Percentiles rank a stretch among this genome's conserved stretches.
Conservation (phyloP, 1,140 invertebrate species). For the Trichomalopsis sarcophagae region DNA sequence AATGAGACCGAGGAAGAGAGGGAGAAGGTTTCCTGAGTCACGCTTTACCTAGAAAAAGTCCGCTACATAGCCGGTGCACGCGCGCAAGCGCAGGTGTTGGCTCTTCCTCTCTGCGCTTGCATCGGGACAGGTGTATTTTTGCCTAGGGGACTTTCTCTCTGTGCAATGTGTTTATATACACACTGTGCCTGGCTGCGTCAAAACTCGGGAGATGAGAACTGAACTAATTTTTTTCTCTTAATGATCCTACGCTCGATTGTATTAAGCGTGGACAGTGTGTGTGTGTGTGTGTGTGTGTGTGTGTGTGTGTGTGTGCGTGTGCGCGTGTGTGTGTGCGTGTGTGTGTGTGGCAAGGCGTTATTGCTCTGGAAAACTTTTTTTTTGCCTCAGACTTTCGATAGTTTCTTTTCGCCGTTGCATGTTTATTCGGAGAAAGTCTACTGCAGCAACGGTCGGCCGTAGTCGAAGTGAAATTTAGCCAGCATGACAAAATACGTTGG, state of each 20-base stretch:
- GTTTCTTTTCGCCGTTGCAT: not conserved
- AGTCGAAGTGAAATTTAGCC: not conserved
- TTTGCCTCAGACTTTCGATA: not conserved
- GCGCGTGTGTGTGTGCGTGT: too few relatives aligned
- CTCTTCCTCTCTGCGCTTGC: not conserved
- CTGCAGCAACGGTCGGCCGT: not conserved
- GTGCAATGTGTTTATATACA: too few relatives aligned
- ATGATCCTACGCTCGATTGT: not conserved
- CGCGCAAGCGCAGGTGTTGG: not conserved
- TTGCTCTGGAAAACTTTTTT: too few relatives aligned
- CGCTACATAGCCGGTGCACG: not conserved
- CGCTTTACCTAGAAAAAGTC: conserved; percentile 30
- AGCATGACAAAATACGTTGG: not conserved
- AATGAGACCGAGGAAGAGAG: not conserved
- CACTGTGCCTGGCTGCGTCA: too few relatives aligned
- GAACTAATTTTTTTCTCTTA: not conserved
- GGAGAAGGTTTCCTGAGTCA: conserved; percentile 50
- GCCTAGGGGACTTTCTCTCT: not conserved
- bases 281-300: too few relatives aligned
- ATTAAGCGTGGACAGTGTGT: too few relatives aligned
- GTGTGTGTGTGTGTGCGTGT: too few relatives aligned
- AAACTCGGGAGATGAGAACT: too few relatives aligned
- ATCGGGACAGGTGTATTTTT: conserved; percentile 12
- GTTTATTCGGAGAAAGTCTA: not conserved
- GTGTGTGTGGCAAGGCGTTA: too few relatives aligned